phyloP scores from a whole-genome alignment of 2,113 vertebrate species.

The Heloderma charlesbogerti region DNA sequence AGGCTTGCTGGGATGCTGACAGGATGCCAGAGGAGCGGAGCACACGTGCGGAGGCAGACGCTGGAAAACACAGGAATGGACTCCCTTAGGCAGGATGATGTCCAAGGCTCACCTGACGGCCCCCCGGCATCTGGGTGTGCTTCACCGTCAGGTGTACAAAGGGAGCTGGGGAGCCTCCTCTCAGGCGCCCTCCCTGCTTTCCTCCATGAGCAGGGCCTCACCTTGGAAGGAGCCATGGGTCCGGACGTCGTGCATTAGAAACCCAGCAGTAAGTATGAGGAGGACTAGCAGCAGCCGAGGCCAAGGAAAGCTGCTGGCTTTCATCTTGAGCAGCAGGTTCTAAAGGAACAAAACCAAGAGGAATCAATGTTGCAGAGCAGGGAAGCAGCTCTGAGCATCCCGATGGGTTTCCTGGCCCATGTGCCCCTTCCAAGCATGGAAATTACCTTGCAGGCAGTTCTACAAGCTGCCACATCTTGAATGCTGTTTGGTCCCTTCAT shows the following conservation, averaged over 20 bases:
- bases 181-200: background rate
- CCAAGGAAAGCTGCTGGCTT: constrained; percentile 85
- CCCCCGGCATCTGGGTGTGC: background rate
- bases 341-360: background rate
- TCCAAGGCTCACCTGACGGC: background rate
- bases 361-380: background rate
- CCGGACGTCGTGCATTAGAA: constrained; percentile 86
- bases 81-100: background rate
- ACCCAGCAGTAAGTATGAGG: constrained; percentile 79
- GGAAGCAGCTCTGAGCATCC: no score
- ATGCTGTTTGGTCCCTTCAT: constrained; percentile 54
- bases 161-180: background rate
- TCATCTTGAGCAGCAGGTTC: constrained; percentile 86
- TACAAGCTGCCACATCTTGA: constrained; percentile 80
- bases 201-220: constrained; percentile 33
- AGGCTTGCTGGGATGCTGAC: constrained; percentile 80
- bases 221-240: constrained; percentile 86
- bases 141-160: background rate
- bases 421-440: background rate
- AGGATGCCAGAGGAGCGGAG: constrained; percentile 84
- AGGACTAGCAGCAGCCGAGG: constrained; percentile 80
- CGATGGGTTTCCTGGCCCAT: background rate
- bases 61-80: constrained; percentile 59
- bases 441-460: constrained; percentile 85
- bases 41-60: constrained; percentile 68